Conservation (phyloP, 2,797 vertebrate species). For the Molossus alvarezi region DNA sequence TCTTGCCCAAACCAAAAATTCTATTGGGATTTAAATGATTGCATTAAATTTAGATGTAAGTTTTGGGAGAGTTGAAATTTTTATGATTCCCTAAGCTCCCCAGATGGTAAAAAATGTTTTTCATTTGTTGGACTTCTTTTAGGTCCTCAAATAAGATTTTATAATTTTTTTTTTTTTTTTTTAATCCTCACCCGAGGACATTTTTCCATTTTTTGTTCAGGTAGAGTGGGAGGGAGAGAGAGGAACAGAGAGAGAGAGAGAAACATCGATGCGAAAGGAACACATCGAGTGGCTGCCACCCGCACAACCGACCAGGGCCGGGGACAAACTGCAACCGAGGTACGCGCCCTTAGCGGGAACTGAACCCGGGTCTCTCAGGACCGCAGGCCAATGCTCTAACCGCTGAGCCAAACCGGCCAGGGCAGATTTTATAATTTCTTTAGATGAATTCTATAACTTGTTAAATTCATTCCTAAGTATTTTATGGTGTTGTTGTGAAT, state of each 20-base stretch:
- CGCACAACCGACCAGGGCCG: too few relatives aligned
- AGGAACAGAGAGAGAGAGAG: too few relatives aligned
- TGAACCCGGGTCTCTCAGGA: too few relatives aligned
- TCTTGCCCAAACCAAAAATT: not conserved
- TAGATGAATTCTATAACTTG: not conserved
- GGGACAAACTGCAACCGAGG: too few relatives aligned
- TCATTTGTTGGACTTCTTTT: constrained; percentile 54
- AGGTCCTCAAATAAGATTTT: constrained; percentile 18
- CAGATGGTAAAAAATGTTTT: constrained; percentile 44
- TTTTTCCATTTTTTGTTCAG: too few relatives aligned
- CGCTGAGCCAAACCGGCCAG: too few relatives aligned
- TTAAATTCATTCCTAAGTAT: constrained; percentile 45
- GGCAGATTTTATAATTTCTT: constrained; percentile 55
- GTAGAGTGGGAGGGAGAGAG: too few relatives aligned
- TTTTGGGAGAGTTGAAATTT: constrained; percentile 43
- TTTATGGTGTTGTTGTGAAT: constrained; percentile 34
- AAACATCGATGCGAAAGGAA: too few relatives aligned
- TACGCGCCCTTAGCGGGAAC: too few relatives aligned
- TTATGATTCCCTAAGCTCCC: constrained; percentile 56
- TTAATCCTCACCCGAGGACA: too few relatives aligned
- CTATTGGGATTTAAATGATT: constrained; percentile 56
- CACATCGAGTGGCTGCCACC: too few relatives aligned
- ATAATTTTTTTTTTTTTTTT: constrained; percentile 13
- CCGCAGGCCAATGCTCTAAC: too few relatives aligned
- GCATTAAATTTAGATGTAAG: constrained; percentile 64